Evolutionary conservation across 2,797 vertebrate genomes (phyloP).

Genomic region (Sarcophilus harrisii): DNA sequence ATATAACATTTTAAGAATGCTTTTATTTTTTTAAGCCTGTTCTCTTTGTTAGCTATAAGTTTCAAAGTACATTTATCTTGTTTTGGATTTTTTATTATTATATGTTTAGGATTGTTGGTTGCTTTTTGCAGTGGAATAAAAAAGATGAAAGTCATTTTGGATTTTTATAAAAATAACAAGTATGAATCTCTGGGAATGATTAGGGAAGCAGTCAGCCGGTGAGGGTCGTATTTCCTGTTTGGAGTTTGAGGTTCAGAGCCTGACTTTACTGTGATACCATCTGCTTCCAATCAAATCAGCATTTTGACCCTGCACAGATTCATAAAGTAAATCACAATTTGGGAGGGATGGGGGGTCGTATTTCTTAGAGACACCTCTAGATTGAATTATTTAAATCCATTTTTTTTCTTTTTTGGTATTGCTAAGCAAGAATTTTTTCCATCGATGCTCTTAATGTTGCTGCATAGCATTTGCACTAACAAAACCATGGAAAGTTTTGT

Average conservation of each 20-base stretch:
- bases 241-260: constrained; percentile 91
- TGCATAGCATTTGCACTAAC: constrained; percentile 49
- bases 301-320: constrained; percentile 90
- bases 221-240: constrained; percentile 94
- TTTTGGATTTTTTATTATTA: not conserved
- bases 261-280: constrained; percentile 91
- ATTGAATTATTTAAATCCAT: not conserved
- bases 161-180: constrained; percentile 90
- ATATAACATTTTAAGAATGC: not conserved
- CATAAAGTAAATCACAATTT: constrained; percentile 81
- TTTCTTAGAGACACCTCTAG: not conserved
- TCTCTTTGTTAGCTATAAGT: constrained; percentile 44
- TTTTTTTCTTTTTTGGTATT: constrained; percentile 25
- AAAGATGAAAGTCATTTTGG: constrained; percentile 77
- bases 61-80: constrained; percentile 65
- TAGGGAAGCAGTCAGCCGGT: constrained; percentile 89
- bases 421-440: constrained; percentile 44
- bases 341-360: not conserved
- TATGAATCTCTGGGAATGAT: constrained; percentile 92
- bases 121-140: constrained; percentile 81
- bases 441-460: constrained; percentile 51
- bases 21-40: constrained; percentile 28
- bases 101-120: constrained; percentile 85
- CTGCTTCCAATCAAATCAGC: constrained; percentile 93
- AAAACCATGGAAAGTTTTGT: constrained; percentile 40